Evolutionary conservation across 2,797 vertebrate species (phyloP), one percentile per base, ranked within the genome.

Genomic region (Alosa sapidissima): DNA sequence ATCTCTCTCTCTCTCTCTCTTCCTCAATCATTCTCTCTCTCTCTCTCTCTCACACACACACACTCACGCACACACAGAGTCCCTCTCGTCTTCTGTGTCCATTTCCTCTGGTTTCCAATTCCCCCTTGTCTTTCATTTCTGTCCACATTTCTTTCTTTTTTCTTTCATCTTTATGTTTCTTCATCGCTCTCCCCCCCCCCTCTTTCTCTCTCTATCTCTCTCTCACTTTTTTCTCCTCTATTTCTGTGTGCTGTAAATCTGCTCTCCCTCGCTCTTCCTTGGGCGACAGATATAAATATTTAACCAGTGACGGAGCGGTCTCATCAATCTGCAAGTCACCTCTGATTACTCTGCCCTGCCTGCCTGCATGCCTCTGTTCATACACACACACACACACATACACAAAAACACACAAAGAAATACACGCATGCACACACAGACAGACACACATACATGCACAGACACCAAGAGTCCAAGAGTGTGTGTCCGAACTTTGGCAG

Each of bases 211-310:
- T 21, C 55, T 58, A 19, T 41, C 5, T 72, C 9, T 81, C 24
- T 58, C 49, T 83, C 78, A 65, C 55, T 86, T 45, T 62, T 45
- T 81, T 45, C 4, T 49, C 49, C 58, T 60, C 60, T 72, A 1
- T 72, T 4, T 68, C 24, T 13, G 55, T 60, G 55, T 1, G 55
- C 19, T 60, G 21, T 58, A 36, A 21, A 51, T 72, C 85, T 85
- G 78, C 84, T 85, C 84, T 84, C 84, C 84, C 81, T 82, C 83
- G 58, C 83, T 84, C 85, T 51, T 85, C 86, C 81, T 88, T 90
- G 81, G 88, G 83, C 81, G 85, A 83, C 82, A 60, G 84, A 85
- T 89, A 89, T 91, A 92, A 92, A 92, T 91, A 91, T 92, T 92
- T 91, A 89, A 91, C 87, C 88, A 90, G 87, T 60, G 87, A 84